Conservation (phyloP, 2,113 vertebrate genomes). For the Solea senegalensis region DNA sequence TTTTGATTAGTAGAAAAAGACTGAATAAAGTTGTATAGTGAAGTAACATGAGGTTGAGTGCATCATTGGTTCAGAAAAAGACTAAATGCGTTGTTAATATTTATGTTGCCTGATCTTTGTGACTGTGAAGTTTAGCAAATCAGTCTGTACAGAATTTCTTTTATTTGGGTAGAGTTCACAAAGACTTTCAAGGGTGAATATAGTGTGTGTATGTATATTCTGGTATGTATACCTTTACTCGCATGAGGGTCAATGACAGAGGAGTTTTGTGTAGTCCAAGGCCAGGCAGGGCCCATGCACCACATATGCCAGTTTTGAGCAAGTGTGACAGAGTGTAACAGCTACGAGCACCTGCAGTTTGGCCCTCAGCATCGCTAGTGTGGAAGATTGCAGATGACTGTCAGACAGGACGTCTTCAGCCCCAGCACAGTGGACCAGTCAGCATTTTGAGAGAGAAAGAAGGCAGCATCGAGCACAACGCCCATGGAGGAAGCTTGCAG, state of each 20-base stretch:
- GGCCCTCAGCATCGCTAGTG: conserved; percentile 85
- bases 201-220: conserved; percentile 14
- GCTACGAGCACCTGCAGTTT: conserved; percentile 84
- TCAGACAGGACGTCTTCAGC: conserved; percentile 94
- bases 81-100: conserved; percentile 58
- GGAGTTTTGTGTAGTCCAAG: conserved; percentile 64
- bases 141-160: conserved; percentile 38
- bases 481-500: conserved; percentile 90
- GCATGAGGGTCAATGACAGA: conserved; percentile 45
- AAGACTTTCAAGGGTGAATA: conserved; percentile 17
- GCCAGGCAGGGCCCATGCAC: conserved; percentile 41
- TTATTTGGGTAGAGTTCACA: conserved; percentile 9
- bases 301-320: conserved; percentile 59
- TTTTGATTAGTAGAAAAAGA: conserved; percentile 79
- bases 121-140: conserved; percentile 62
- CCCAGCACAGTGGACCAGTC: conserved; percentile 96
- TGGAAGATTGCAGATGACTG: conserved; percentile 90
- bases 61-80: conserved; percentile 79
- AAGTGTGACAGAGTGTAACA: conserved; percentile 56
- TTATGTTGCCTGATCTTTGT: conserved; percentile 54
- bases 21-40: conserved; percentile 84
- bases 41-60: conserved; percentile 80
- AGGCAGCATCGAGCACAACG: conserved; percentile 93
- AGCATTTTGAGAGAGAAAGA: conserved; percentile 90
- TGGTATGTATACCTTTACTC: conserved; percentile 20